phyloP scores from a whole-genome alignment of 2,888 invertebrate genomes.

The Synanthedon vespiformis region DNA sequence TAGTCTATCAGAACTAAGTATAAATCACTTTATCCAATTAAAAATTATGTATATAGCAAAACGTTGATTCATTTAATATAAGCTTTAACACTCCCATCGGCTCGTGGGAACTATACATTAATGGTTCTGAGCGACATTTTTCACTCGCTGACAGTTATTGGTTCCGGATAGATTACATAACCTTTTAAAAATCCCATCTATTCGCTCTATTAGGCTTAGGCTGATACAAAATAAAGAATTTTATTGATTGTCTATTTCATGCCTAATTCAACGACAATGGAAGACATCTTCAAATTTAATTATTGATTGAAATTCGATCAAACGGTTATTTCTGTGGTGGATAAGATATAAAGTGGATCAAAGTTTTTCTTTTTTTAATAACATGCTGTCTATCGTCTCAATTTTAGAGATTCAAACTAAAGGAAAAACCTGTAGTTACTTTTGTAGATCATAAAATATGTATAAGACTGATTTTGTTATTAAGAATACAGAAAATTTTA shows the following conservation, averaged over 20 bases:
- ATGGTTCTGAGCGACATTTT: slow-evolving; percentile 27
- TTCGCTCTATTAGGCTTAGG: not conserved
- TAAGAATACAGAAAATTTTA: too few relatives aligned
- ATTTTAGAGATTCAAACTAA: too few relatives aligned
- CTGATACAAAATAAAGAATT: slow-evolving; percentile 12
- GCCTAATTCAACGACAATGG: slow-evolving; percentile 28
- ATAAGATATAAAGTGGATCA: too few relatives aligned
- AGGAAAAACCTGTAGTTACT: too few relatives aligned
- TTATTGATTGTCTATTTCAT: slow-evolving; percentile 27
- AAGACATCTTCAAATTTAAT: slow-evolving; percentile 15
- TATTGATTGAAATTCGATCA: slow-evolving; percentile 14
- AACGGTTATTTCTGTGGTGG: not conserved
- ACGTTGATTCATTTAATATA: slow-evolving; percentile 29
- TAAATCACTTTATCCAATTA: slow-evolving; percentile 25
- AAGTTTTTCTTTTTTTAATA: too few relatives aligned
- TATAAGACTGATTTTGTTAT: too few relatives aligned
- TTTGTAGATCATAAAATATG: too few relatives aligned
- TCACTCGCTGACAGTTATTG: slow-evolving; percentile 37
- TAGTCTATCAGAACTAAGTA: slow-evolving; percentile 2
- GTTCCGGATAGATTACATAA: slow-evolving; percentile 24
- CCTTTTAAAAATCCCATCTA: slow-evolving; percentile 8
- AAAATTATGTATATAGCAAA: slow-evolving; percentile 19
- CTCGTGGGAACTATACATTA: slow-evolving; percentile 26
- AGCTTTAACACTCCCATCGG: slow-evolving; percentile 26
- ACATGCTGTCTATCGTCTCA: too few relatives aligned